Percentiles rank a stretch among this genome's conserved stretches.
phyloP scores from a whole-genome alignment of 2,113 vertebrate genomes.

The Columba janthina region DNA sequence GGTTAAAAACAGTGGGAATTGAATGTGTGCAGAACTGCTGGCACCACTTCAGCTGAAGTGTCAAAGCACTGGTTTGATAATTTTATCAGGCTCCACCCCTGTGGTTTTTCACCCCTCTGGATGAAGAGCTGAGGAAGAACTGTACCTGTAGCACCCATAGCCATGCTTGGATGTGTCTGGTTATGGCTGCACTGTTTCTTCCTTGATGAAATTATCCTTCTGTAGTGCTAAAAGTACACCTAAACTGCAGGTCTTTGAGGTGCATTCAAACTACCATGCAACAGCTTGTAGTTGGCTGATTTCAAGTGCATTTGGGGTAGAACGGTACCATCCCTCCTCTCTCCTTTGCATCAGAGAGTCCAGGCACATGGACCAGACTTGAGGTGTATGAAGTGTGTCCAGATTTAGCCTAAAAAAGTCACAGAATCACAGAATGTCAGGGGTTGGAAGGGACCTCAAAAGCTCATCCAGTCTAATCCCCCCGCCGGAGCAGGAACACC shows the following conservation, averaged over 20 bases:
- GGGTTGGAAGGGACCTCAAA: no score
- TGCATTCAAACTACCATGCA: neutral
- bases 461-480: no score
- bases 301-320: neutral
- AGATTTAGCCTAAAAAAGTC: neutral
- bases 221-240: rapidly evolving
- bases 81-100: neutral
- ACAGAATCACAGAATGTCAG: no score
- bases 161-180: neutral
- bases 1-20: neutral
- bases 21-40: neutral
- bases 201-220: neutral
- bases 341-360: neutral
- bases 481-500: no score
- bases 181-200: neutral
- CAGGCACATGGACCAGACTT: neutral
- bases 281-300: neutral
- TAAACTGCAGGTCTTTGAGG: neutral
- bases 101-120: neutral
- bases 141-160: neutral
- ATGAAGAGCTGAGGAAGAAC: neutral
- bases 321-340: neutral
- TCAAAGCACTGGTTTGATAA: neutral
- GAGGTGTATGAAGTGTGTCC: neutral
- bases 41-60: neutral